Percentiles rank a stretch among this genome's conserved stretches.
Evolutionary conservation across 2,797 vertebrate species (phyloP).

Genomic region (Mus minutoides): DNA sequence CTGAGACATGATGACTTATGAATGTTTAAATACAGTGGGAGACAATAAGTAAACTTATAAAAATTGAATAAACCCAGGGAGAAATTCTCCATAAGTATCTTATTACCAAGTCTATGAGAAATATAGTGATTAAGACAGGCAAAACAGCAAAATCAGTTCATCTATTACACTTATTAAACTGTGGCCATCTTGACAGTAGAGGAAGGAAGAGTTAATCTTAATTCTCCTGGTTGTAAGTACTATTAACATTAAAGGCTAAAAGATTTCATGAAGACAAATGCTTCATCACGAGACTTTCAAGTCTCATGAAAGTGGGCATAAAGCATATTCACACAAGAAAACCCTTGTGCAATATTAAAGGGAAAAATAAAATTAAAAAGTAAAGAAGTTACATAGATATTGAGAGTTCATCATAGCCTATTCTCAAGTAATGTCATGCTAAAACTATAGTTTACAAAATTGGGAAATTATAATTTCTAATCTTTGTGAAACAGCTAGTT

Average conservation of each 20-base stretch:
- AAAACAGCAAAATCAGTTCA: conserved; percentile 37
- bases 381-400: conserved; percentile 21
- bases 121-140: neutral
- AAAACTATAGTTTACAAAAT: neutral
- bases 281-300: conserved; percentile 33
- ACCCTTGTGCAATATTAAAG: conserved; percentile 68
- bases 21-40: conserved; percentile 45
- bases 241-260: conserved; percentile 54
- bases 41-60: conserved; percentile 52
- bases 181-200: conserved; percentile 1
- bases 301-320: conserved; percentile 58
- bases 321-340: conserved; percentile 33
- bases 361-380: conserved; percentile 52
- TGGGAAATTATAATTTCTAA: neutral
- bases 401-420: neutral
- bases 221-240: conserved; percentile 32
- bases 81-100: neutral
- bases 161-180: conserved; percentile 44
- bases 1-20: conserved; percentile 14
- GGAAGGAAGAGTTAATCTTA: conserved; percentile 54
- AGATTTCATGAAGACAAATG: conserved; percentile 56
- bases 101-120: conserved; percentile 39
- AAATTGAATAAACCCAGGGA: neutral
- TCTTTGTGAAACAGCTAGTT: conserved; percentile 15
- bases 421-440: conserved; percentile 17